Evolutionary conservation across 2,888 invertebrate genomes (phyloP).

Genomic region (Nematopogon swammerdamellus): DNA sequence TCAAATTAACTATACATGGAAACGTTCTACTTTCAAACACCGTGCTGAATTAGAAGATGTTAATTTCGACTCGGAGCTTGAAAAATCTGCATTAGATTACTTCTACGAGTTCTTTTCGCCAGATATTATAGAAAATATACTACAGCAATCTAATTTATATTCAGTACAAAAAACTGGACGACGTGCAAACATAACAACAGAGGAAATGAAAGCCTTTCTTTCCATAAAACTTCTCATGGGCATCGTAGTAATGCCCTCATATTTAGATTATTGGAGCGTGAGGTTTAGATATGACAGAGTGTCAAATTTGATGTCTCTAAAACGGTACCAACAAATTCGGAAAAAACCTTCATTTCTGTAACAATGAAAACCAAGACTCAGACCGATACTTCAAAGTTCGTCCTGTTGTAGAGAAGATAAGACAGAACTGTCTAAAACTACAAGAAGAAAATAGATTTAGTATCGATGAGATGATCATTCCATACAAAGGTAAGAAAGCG

Average conservation of each 20-base stretch:
- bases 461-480: slow-evolving; percentile 23
- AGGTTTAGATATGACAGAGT: slow-evolving; percentile 8
- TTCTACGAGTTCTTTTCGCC: not conserved
- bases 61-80: too few relatives aligned
- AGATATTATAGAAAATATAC: slow-evolving; percentile 2
- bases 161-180: slow-evolving; percentile 11
- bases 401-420: slow-evolving; percentile 15
- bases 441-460: slow-evolving; percentile 16
- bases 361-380: slow-evolving; percentile 14
- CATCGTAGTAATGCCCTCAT: slow-evolving; percentile 15
- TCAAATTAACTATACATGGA: too few relatives aligned
- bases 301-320: slow-evolving; percentile 17
- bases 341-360: slow-evolving; percentile 16
- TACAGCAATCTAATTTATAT: slow-evolving; percentile 12
- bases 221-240: slow-evolving; percentile 19
- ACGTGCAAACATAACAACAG: slow-evolving; percentile 10
- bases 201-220: slow-evolving; percentile 17
- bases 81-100: too few relatives aligned
- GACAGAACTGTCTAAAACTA: slow-evolving; percentile 14
- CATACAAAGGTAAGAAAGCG: slow-evolving; percentile 21
- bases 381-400: slow-evolving; percentile 19
- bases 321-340: slow-evolving; percentile 17
- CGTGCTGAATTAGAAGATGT: too few relatives aligned
- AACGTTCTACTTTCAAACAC: too few relatives aligned
- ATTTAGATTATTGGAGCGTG: slow-evolving; percentile 12